Base-by-base conservation (phyloP, 2,797 vertebrate genomes). In the Meda fulgida region DNA sequence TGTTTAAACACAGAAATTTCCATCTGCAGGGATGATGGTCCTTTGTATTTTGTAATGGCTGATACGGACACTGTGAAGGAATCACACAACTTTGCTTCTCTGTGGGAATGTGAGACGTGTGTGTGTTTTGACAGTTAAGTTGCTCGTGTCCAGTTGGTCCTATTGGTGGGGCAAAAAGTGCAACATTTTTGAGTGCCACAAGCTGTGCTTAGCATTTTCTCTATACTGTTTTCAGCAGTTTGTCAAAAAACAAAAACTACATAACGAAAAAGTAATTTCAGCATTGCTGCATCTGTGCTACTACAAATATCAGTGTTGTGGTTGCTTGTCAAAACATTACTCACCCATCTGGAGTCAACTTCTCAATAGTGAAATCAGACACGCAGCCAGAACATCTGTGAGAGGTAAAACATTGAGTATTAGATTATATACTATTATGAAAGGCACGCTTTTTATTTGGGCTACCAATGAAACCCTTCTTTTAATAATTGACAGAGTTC, bases 21-120 rank as follows among this genome's bases (percentile, higher is more conserved):
- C 83, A 72, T 92, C 91, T 90, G 88, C n/a, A 90, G 88, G 88
- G 90, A 86, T 87, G 86, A 84, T 40, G 76, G 51, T 81, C 71
- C 87, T 91, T 91, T 93, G 91, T 93, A 89, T 89, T 83, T 90
- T 77, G 89, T 91, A 88, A 65, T 83, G 89, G 89, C 87, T 43
- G 86, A 87, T 89, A 38, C 63, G 85, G 67, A 89, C 89, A 87
- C 79, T 85, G 84, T 21, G 86, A 86, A 58, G 85, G 92, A 92
- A 90, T 92, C 91, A 38, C 87, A 88, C 89, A 85, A 85, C 77
- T 79, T 72, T n/a, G 40, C 51, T 77, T 91, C 84, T 87, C 88
- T 83, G 38, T 86, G 90, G 90, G 91, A 93, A 92, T 76, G 86
- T 34, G 84, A 73, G 77, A 66, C 70, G 85, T 84, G 60, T 87